These are phyloP conservation scores for Acanthisitta chloris DNA, from an alignment of 2,113 vertebrate species.

Conservation along the genomic window DNA sequence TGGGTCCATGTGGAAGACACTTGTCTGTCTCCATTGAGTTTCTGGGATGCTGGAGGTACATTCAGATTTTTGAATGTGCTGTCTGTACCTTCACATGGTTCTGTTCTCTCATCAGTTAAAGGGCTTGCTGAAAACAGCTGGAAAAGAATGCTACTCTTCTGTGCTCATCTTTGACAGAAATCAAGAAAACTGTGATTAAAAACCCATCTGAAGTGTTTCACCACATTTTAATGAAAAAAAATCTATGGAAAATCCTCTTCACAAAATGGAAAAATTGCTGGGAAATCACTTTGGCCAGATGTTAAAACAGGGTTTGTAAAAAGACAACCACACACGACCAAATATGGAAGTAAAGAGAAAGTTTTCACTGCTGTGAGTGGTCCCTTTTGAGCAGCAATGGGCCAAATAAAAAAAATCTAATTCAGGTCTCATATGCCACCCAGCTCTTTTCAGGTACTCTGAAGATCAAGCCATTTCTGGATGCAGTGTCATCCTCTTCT, in stretches of 20 bases:
- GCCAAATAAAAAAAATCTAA: not conserved
- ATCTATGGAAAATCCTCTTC: not conserved
- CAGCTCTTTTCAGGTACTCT: not conserved
- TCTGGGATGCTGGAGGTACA: not conserved
- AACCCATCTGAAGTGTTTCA: not conserved
- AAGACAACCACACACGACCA: not conserved
- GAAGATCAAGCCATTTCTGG: not conserved
- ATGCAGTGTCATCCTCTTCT: not conserved
- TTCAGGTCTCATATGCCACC: not conserved
- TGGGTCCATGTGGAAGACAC: not conserved
- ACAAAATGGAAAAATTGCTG: not conserved
- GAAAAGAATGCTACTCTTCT: not conserved
- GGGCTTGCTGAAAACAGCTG: not conserved
- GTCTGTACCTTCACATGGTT: not conserved
- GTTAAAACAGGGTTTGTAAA: not conserved
- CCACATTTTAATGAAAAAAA: not conserved
- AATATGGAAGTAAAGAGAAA: not conserved
- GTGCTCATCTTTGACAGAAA: not conserved
- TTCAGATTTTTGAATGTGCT: not conserved
- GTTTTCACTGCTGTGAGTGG: not conserved
- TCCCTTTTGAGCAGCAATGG: not conserved
- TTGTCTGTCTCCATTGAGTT: not conserved
- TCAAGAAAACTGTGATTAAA: not conserved
- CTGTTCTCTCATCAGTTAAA: not conserved
- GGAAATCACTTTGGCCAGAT: not conserved